Evolutionary conservation across 2,888 invertebrate genomes (phyloP), one percentile per base, ranked within the genome.

Genomic region (Melanotus villosus): DNA sequence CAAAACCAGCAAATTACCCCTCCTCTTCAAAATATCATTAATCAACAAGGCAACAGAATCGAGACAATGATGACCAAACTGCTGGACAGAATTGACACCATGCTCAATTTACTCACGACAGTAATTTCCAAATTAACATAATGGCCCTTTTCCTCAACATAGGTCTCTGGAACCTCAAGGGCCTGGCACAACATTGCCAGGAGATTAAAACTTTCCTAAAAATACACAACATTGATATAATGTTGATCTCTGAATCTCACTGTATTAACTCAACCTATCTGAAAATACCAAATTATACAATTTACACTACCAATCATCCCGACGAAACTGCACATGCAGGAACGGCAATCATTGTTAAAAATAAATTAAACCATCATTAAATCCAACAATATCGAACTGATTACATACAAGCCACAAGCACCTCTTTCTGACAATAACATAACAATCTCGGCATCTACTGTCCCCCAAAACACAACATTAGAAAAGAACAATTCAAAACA

Each of bases 181-280:
- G 36, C 34, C 18, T 56, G 6, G 16, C 14, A 1, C 36, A 36
- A 16, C 32, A 36, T 16, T 1, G 14, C n/a, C 34, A 32, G 10
- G 36, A 56, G 34, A 18, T 56, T 36, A 34, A 18, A 56, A 19
- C 19, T 16, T 56, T 56, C n/a, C 12, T 56, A 36, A 56, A 12
- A 16, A 19, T 19, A 14, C 54, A 54, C 1, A 34, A 54, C 16
- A 54, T 54, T 32, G 19, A 56, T n/a, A 16, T 56, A 18, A 56
- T 56, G 56, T 1, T 56, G 3, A 34, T 36, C 7, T 56, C 56
- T n/a, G 34, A 56, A 56, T 6, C 19, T 1, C 36, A 19, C 10
- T 18, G n/a, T 34, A 56, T 34, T 10, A 18, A 34, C 6, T 26
- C 7, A 56, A 16, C 5, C 6, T 0, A 10, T n/a, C 16, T 36